Percentiles rank a stretch among this genome's conserved stretches.
These are phyloP conservation scores for Chloroceryle amazona DNA, from an alignment of 2,797 vertebrate species.

Conservation along the genomic window DNA sequence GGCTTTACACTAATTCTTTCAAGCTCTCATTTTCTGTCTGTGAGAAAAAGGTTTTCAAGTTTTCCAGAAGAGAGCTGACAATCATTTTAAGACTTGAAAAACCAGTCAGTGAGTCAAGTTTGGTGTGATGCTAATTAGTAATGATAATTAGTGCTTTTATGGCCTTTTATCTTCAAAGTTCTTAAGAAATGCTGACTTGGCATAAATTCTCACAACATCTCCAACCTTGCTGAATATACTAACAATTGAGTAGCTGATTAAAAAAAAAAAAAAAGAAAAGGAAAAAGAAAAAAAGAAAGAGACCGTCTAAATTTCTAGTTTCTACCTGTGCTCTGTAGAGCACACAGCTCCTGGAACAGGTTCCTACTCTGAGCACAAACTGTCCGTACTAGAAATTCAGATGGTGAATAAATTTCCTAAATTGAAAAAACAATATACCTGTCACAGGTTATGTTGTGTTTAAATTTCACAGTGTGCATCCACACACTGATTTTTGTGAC, in stretches of 20 bases:
- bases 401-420: not conserved
- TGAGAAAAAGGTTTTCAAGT: not conserved
- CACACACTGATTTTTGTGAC: not conserved
- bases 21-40: not conserved
- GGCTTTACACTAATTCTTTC: not conserved
- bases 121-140: slow-evolving; percentile 37
- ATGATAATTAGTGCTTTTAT: slow-evolving; percentile 40
- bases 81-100: slow-evolving; percentile 55
- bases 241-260: not conserved
- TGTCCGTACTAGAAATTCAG: not conserved
- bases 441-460: not conserved
- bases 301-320: not conserved
- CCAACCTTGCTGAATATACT: not conserved
- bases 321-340: not conserved
- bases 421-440: not conserved
- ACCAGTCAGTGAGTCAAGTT: slow-evolving; percentile 48
- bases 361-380: not conserved
- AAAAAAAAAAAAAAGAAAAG: not conserved
- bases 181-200: slow-evolving; percentile 41
- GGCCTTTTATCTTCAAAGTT: slow-evolving; percentile 52
- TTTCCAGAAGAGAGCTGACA: slow-evolving; percentile 25
- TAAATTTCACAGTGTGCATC: not conserved
- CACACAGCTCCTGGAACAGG: not conserved
- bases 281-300: not conserved
- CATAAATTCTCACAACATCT: not conserved